Conservation (phyloP, 2,113 vertebrate genomes). For the Odontophorus gujanensis region DNA sequence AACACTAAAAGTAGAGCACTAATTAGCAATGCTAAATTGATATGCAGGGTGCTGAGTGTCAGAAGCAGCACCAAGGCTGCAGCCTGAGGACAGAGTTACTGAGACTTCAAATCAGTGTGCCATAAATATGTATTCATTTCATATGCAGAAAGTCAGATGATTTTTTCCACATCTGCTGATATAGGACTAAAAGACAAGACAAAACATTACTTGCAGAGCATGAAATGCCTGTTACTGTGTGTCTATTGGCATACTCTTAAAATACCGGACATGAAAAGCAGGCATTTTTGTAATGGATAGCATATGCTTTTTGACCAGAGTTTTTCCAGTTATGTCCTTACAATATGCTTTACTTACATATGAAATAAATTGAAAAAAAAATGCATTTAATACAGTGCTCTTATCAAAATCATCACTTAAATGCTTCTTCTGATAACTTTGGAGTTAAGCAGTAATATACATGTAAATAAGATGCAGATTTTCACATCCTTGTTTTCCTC, state of each 20-base stretch:
- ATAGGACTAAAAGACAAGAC: conserved; percentile 17
- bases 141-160: background rate
- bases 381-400: background rate
- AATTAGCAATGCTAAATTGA: background rate
- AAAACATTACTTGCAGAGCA: conserved; percentile 1
- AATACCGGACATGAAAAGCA: background rate
- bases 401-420: conserved; percentile 35
- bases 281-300: conserved; percentile 34
- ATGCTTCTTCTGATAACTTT: conserved; percentile 31
- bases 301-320: conserved; percentile 14
- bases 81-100: background rate
- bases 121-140: background rate
- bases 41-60: background rate
- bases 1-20: background rate
- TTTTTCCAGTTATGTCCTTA: conserved; percentile 13
- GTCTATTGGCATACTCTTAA: conserved; percentile 20
- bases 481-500: conserved; percentile 43
- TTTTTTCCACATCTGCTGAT: background rate
- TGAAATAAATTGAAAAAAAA: background rate
- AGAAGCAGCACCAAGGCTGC: background rate
- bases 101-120: background rate
- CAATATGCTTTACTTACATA: conserved; percentile 41
- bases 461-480: conserved; percentile 54
- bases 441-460: conserved; percentile 31
- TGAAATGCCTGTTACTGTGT: conserved; percentile 21